Evolutionary conservation across 2,888 invertebrate species (phyloP), one percentile per base, ranked within the genome.

Genomic region (Yponomeuta malinellus): DNA sequence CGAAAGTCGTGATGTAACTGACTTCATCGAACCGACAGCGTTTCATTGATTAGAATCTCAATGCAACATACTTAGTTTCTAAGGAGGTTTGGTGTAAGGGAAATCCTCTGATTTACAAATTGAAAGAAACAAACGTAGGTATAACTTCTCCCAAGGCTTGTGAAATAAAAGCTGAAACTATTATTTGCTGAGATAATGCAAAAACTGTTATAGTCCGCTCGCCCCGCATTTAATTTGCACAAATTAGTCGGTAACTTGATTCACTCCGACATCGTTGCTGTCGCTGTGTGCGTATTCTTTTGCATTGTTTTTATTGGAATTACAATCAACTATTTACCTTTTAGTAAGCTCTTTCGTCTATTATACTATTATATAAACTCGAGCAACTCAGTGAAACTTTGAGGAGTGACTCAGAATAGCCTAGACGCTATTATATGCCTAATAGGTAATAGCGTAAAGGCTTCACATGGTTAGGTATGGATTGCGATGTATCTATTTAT

Each of bases 1-100:
- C 85, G 90, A 91, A 91, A 90, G 90, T 83, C 78, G 78, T 91
- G 89, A 90, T 84, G 90, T 84, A 91, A 91, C 76, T n/a, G 43
- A 67, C 67, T 67, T 33, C 73, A 73, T 73, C 79, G 77, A 83
- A 70, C 75, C 79, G 82, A 79, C 84, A 77, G 74, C 75, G 74
- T 70, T 78, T 88, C 91, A 91, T 91, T 91, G 88, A 91, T 90
- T 89, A 90, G 84, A 83, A 31, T 79, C 72, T 87, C 84, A 88
- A 88, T 88, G 88, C 86, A 86, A 52, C 8, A 43, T 8, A 43
- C 52, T 59, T 15, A 2, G 52, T 15, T 59, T 59, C 15, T 59
- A 59, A 59, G 12, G 12, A 59, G 15, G 15, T 59, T 59, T 12
- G 0, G 15, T 59, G 12, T 59, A 12, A 59, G 52, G 15, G 12